phyloP scores from a whole-genome alignment of 2,888 invertebrate species.

The Perizoma flavofasciatum region DNA sequence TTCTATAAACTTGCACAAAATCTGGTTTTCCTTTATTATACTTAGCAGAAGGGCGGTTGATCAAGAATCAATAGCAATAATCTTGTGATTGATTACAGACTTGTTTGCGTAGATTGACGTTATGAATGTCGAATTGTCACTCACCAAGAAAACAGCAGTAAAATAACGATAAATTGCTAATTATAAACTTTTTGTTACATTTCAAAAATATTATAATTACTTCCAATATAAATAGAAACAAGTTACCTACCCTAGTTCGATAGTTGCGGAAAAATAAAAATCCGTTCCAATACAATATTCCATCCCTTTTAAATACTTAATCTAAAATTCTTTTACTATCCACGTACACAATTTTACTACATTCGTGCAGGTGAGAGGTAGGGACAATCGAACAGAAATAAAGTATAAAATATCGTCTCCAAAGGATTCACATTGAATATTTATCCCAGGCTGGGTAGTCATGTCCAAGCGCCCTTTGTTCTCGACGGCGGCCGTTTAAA shows the following conservation, averaged over 20 bases:
- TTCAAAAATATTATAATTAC: slow-evolving; percentile 32
- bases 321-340: slow-evolving; percentile 52
- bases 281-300: slow-evolving; percentile 46
- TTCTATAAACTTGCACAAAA: slow-evolving; percentile 70
- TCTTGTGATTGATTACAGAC: slow-evolving; percentile 83
- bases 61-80: slow-evolving; percentile 77
- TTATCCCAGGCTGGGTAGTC: slow-evolving; percentile 72
- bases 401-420: slow-evolving; percentile 80
- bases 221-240: slow-evolving; percentile 19
- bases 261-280: slow-evolving; percentile 35
- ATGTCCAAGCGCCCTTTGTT: slow-evolving; percentile 80
- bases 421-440: slow-evolving; percentile 84
- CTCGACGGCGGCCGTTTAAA: slow-evolving; percentile 80
- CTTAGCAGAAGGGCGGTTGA: slow-evolving; percentile 68
- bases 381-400: slow-evolving; percentile 69
- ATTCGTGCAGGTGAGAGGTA: slow-evolving; percentile 72
- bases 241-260: slow-evolving; percentile 17
- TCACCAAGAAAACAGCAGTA: slow-evolving; percentile 15
- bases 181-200: slow-evolving; percentile 37
- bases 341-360: slow-evolving; percentile 58
- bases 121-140: slow-evolving; percentile 49
- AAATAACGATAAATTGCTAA: slow-evolving; percentile 32
- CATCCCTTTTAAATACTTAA: slow-evolving; percentile 43
- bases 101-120: slow-evolving; percentile 75
- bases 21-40: slow-evolving; percentile 67